Evolutionary conservation across 1,140 invertebrate species (phyloP).

Genomic region (Aphis craccivora): DNA sequence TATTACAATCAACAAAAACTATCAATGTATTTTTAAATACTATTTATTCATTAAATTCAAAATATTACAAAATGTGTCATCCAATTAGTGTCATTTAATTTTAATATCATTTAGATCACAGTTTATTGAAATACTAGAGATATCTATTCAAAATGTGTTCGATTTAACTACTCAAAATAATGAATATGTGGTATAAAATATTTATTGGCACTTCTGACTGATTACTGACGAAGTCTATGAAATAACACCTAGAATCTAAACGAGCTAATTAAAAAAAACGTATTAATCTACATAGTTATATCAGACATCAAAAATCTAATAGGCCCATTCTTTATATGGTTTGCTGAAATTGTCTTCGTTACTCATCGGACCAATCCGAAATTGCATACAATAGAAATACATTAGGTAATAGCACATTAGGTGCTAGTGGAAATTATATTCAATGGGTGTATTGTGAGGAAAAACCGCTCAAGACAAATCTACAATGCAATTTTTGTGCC

Average conservation of each 20-base stretch:
- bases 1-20: too few relatives aligned
- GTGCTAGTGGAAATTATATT: not conserved
- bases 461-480: not conserved
- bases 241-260: not conserved
- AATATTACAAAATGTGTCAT: not conserved
- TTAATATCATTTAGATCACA: not conserved
- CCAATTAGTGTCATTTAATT: not conserved
- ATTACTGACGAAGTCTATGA: not conserved
- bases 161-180: not conserved
- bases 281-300: not conserved
- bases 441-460: not conserved
- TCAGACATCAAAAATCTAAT: not conserved
- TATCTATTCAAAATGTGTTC: not conserved
- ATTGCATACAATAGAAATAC: not conserved
- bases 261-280: not conserved
- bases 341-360: not conserved
- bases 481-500: not conserved
- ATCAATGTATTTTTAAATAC: too few relatives aligned
- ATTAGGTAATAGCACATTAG: not conserved
- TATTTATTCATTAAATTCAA: too few relatives aligned
- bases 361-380: not conserved
- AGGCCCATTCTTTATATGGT: not conserved
- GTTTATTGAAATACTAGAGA: not conserved
- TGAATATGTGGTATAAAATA: not conserved
- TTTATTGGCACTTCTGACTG: not conserved